Evolutionary conservation across 2,113 vertebrate species (phyloP), one percentile per base, ranked within the genome.

Genomic region (Aix galericulata): DNA sequence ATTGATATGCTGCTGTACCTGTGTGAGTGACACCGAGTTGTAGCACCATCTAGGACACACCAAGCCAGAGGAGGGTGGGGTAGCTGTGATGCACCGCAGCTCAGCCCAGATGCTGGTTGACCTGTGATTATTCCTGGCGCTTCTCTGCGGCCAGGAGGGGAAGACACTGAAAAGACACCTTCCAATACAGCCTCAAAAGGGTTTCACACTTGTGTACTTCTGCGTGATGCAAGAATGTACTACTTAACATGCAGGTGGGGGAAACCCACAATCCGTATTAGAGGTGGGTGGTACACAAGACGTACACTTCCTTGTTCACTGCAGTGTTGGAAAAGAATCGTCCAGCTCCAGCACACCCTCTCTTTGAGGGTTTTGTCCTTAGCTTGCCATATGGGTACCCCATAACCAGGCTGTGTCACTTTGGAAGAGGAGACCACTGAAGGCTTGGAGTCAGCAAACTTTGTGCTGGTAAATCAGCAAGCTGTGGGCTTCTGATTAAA

Each of bases 141-240:
- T 78, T 59, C 50, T 7, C 25, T 48, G 14, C 20, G 34, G 29
- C 14, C 31, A 53, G 40, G 29, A 21, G 52, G 31, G 44, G 42
- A 86, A 80, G 68, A n/a, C 11, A 12, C 16, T 56, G n/a, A 60
- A 5, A 44, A 75, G 36, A 34, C 15, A 50, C 36, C 25, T 86
- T 74, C 63, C 50, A n/a, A 6, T 0, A 74, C 46, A 69, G 11
- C 55, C 73, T 50, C 1, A 0, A 13, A 83, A 80, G 23, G 18
- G 17, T 77, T 86, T 81, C 21, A 21, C 16, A 6, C 9, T 74
- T 46, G 27, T 2, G 0, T 15, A 40, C 77, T 83, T 91, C 60
- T 66, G 25, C 0, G 0, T 46, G 67, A 42, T 42, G 3, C 22
- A 52, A 71, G 42, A 80, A 12, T 9, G 7, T 8, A 8, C 22